These are phyloP conservation scores for Gavialis gangeticus DNA, from an alignment of 2,113 vertebrate species.

Conservation along the genomic window DNA sequence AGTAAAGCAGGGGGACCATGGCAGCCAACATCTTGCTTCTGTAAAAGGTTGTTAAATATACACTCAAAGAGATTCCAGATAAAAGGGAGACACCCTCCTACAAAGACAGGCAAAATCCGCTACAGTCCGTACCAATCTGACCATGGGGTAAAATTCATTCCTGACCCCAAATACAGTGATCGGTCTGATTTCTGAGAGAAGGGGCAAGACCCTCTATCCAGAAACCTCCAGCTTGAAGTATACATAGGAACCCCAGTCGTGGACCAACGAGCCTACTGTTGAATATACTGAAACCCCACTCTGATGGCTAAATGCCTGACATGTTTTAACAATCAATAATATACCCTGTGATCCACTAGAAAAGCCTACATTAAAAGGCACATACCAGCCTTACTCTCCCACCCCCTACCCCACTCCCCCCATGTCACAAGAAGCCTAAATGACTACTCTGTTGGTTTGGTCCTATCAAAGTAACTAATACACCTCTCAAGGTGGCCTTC, in stretches of 20 bases:
- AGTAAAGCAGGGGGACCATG: no score
- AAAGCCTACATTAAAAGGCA: not conserved
- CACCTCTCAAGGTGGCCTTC: not conserved
- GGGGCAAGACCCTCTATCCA: no score
- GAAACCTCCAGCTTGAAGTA: not conserved
- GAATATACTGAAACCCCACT: not conserved
- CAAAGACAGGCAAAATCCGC: no score
- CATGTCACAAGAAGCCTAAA: not conserved
- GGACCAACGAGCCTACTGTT: not conserved
- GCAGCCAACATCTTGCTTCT: no score
- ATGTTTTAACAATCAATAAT: not conserved
- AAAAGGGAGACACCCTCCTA: no score
- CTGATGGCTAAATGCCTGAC: slow-evolving; percentile 11
- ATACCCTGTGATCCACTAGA: not conserved
- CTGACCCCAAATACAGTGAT: no score
- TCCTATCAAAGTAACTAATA: not conserved
- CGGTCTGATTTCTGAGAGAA: no score
- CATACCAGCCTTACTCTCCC: no score
- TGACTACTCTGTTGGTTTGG: not conserved
- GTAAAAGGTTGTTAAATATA: no score
- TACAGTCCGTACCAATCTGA: no score
- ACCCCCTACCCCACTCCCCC: not conserved
- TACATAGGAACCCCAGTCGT: not conserved
- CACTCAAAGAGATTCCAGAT: no score
- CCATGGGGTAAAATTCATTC: no score